phyloP scores from a whole-genome alignment of 2,888 invertebrate species.

The Didymodactylos carnosus region DNA sequence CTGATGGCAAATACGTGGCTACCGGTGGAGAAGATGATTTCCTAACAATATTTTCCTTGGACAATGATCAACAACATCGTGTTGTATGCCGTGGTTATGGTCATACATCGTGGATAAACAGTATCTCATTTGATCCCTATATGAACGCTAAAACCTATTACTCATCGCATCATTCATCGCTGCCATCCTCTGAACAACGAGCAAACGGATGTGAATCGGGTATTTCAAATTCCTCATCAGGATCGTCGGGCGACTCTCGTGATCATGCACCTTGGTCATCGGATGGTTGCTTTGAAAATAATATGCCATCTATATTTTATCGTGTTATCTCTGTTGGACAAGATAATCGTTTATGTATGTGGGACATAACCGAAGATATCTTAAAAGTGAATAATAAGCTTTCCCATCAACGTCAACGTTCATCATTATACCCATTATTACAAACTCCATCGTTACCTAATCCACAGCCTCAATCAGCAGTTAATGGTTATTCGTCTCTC shows the following conservation, averaged over 20 bases:
- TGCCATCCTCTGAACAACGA: conserved; percentile 26
- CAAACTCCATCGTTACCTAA: conserved; percentile 27
- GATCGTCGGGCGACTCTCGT: too few species aligned
- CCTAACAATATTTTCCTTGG: conserved; percentile 82
- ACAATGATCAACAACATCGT: conserved; percentile 39
- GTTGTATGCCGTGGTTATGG: conserved; percentile 91
- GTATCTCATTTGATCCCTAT: conserved; percentile 55
- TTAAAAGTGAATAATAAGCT: conserved; percentile 37
- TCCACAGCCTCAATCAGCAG: too few species aligned
- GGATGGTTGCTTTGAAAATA: background rate
- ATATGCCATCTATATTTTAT: background rate
- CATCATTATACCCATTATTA: background rate
- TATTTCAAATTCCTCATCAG: background rate
- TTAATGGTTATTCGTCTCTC: background rate
- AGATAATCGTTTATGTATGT: conserved; percentile 86
- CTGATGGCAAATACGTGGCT: conserved; percentile 68
- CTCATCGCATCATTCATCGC: conserved; percentile 41
- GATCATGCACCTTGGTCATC: too few species aligned
- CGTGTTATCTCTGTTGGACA: conserved; percentile 81
- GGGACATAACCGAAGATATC: conserved; percentile 93
- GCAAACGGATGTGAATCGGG: conserved; percentile 18
- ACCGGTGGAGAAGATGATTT: conserved; percentile 96
- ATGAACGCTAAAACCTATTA: conserved; percentile 17
- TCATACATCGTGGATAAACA: conserved; percentile 90
- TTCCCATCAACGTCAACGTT: background rate